Conservation (phyloP, 2,888 invertebrate species). For the Biston stratarius region DNA sequence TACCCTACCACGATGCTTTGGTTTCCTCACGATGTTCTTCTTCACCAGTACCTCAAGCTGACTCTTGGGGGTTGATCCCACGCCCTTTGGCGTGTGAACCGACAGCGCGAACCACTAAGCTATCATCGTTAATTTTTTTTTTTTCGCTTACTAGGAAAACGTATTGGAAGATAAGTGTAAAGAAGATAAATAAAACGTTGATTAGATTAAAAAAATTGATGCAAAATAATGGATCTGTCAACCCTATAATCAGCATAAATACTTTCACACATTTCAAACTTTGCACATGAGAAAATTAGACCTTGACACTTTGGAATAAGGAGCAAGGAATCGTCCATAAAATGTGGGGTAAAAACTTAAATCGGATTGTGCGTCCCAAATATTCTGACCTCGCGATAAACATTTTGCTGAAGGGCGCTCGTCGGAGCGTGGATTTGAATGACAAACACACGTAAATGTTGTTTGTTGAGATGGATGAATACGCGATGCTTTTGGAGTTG, state of each 20-base stretch:
- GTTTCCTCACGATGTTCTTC: no score
- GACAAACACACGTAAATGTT: slow-evolving; percentile 29
- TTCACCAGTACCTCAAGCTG: no score
- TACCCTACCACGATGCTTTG: no score
- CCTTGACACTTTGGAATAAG: slow-evolving; percentile 33
- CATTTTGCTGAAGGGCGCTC: slow-evolving; percentile 36
- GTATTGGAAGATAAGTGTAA: no score
- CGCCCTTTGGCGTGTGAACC: no score
- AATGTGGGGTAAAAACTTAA: slow-evolving; percentile 37
- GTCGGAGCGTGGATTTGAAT: slow-evolving; percentile 35
- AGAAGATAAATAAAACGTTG: no score
- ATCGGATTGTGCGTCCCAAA: slow-evolving; percentile 40
- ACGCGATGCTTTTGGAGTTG: slow-evolving; percentile 15
- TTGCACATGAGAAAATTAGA: slow-evolving; percentile 29
- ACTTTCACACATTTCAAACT: slow-evolving; percentile 28
- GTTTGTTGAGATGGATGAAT: slow-evolving; percentile 22
- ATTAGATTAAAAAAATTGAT: no score
- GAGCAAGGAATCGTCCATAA: slow-evolving; percentile 18
- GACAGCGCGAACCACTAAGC: no score
- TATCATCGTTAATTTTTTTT: no score
- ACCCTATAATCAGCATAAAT: slow-evolving; percentile 14
- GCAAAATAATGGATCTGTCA: neutral
- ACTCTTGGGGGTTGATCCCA: no score
- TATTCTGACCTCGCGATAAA: slow-evolving; percentile 41
- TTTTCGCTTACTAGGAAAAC: no score